Conservation (phyloP, 1,140 invertebrate genomes). For the Microplitis demolitor region DNA sequence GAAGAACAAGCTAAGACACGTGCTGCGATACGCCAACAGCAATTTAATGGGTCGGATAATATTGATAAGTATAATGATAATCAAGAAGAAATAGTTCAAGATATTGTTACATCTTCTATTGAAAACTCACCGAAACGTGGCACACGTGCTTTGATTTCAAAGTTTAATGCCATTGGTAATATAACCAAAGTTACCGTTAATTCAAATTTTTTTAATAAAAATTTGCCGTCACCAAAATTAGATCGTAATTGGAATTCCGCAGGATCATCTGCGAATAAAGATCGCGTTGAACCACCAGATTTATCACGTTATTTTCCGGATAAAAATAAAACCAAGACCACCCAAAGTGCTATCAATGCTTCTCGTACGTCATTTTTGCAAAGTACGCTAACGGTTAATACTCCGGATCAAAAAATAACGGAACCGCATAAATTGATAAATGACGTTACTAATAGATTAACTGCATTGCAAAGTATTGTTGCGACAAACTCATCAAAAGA, state of each 20-base stretch:
- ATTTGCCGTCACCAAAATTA: not conserved
- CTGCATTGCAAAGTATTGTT: conserved; percentile 10
- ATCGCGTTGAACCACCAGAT: too few species aligned
- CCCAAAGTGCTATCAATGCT: not conserved
- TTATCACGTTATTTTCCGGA: too few species aligned
- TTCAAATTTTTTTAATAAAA: conserved; percentile 56
- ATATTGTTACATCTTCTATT: conserved; percentile 48
- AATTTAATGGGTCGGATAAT: conserved; percentile 41
- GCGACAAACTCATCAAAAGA: not conserved
- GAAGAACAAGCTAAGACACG: conserved; percentile 60
- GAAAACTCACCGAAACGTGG: conserved; percentile 58
- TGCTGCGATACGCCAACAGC: conserved; percentile 46
- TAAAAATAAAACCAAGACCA: too few species aligned
- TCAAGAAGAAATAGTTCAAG: conserved; percentile 43
- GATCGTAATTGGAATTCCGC: not conserved
- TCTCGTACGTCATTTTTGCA: conserved; percentile 37
- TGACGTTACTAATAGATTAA: conserved; percentile 21
- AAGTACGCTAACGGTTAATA: conserved; percentile 17
- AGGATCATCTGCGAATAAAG: not conserved
- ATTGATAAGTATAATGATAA: conserved; percentile 49
- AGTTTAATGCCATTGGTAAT: conserved; percentile 69
- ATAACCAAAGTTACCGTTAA: conserved; percentile 65
- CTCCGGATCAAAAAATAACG: not conserved
- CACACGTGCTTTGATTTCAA: conserved; percentile 66
- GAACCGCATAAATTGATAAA: conserved; percentile 13